phyloP scores from a whole-genome alignment of 2,888 invertebrate genomes.

The Phaedon cochleariae region DNA sequence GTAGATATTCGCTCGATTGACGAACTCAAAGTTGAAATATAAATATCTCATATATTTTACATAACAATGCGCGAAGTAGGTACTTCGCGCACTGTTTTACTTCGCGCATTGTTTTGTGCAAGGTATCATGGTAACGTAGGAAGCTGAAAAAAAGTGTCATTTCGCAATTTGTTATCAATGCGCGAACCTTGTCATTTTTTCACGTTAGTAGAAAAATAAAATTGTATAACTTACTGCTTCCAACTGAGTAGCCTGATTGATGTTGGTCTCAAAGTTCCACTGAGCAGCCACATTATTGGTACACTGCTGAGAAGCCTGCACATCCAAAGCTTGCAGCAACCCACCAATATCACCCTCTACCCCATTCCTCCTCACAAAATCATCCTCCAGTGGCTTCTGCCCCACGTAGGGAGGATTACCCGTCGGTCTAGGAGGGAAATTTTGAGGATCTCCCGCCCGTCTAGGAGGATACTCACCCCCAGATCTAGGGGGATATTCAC shows the following conservation, averaged over 20 bases:
- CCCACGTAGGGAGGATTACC: no score
- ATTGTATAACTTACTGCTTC: conserved; percentile 89
- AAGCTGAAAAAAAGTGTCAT: no score
- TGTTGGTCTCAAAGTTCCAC: conserved; percentile 90
- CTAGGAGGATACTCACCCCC: conserved; percentile 11
- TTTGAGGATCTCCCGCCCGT: conserved; percentile 12
- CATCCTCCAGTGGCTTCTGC: conserved; percentile 21
- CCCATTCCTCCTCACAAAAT: conserved; percentile 33
- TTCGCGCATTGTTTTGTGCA: no score
- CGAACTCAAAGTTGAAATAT: no score
- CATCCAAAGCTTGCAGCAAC: conserved; percentile 75
- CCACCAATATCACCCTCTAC: conserved; percentile 62
- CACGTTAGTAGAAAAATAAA: no score
- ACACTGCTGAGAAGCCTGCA: conserved; percentile 81
- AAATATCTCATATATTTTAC: no score
- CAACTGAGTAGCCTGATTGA: conserved; percentile 82
- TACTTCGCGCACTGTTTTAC: no score
- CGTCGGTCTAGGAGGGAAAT: conserved; percentile 16
- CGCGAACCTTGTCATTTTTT: no score
- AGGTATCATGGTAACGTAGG: no score
- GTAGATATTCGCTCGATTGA: no score
- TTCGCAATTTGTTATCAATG: no score
- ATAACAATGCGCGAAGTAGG: no score
- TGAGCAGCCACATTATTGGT: conserved; percentile 87
- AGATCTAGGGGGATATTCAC: conserved; percentile 17